Evolutionary conservation across 2,113 vertebrate genomes (phyloP), one percentile per base, ranked within the genome.

Genomic region (Misgurnus mizolepis): DNA sequence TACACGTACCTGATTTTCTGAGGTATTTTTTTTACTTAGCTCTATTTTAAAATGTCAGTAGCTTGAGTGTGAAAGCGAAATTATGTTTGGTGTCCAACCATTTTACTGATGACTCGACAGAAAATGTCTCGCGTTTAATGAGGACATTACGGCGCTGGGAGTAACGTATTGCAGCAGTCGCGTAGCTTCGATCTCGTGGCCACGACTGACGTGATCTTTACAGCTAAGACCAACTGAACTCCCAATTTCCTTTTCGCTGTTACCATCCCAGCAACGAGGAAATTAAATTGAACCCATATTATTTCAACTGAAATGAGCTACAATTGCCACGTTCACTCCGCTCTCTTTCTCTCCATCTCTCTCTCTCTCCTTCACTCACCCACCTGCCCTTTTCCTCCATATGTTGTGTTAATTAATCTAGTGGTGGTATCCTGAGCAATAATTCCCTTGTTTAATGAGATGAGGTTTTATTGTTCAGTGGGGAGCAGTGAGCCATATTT

Each of bases 381-480:
- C 78, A 4, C 27, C 61, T 50, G 70, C 78, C 78, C 68, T 65
- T 41, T 80, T 27, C 70, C 55, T 69, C 66, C 50, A 70, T 40
- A 40, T 60, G 12, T 79, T 71, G 67, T 62, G 77, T 61, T 61
- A 69, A 79, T 70, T 70, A 58, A 67, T 67, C 34, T 45, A 45
- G 66, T 58, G 50, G 47, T 55, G 58, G 67, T 61, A 47, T 70
- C 55, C 67, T 55, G 68, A 53, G 47, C 56, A 53, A 72, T 80
- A 65, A 73, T 27, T 72, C 45, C 27, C 22, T 50, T 72, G 78
- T 80, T 72, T 80, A 80, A 80, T 80, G 50, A 72, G 68, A 80
- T 50, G 68, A 17, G 73, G 61, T 64, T 61, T 70, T 43, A 71
- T 79, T 80, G 78, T 80, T 80, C 78, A 64, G 58, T 64, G 22